Evolutionary conservation across 2,113 vertebrate genomes (phyloP).

Genomic region (Upupa epops): DNA sequence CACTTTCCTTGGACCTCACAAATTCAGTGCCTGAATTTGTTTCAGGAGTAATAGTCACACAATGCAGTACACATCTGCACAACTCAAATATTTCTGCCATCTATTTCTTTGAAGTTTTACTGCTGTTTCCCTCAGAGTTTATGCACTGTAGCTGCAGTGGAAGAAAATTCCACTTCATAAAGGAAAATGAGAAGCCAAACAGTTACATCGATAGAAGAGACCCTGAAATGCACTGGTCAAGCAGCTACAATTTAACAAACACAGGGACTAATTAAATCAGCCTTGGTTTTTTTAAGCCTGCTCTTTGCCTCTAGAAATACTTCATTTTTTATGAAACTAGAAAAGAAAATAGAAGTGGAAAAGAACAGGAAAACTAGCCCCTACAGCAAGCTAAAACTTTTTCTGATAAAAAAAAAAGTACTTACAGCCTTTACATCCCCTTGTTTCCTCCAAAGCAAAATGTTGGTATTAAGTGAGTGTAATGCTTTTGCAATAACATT

Average conservation of each 20-base stretch:
- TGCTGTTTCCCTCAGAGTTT: neutral
- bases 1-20: neutral
- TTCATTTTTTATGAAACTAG: neutral
- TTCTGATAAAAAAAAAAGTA: neutral
- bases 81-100: slow-evolving; percentile 10
- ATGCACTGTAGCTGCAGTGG: neutral
- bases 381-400: neutral
- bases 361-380: neutral
- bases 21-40: slow-evolving; percentile 9
- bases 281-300: neutral
- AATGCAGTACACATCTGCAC: neutral
- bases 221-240: neutral
- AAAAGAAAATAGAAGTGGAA: neutral
- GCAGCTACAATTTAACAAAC: neutral
- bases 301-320: neutral
- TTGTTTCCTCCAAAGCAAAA: neutral
- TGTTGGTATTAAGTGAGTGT: neutral
- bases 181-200: neutral
- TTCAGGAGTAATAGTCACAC: neutral
- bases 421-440: neutral
- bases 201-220: neutral
- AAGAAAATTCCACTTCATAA: neutral
- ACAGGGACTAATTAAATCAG: neutral
- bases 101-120: slow-evolving; percentile 31
- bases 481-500: neutral